A percentile compares a stretch with the other conserved stretches of the same genome.
Evolutionary conservation across 2,113 vertebrate species (phyloP).

Genomic region (Emydura subglobosa): DNA sequence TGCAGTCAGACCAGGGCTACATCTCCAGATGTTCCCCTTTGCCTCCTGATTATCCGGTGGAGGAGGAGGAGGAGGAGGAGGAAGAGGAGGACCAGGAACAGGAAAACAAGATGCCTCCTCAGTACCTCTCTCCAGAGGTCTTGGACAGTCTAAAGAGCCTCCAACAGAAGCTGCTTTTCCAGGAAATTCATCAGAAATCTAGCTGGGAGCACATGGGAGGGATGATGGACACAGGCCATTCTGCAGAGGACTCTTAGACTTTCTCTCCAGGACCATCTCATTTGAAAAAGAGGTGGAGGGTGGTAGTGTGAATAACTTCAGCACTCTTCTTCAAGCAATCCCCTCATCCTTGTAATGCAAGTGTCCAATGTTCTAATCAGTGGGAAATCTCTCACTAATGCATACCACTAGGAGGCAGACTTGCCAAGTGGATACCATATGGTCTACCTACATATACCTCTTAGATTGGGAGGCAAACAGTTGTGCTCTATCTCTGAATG

Average conservation of each 20-base stretch:
- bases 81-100: conserved; percentile 15
- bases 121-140: conserved; percentile 67
- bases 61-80: conserved; percentile 53
- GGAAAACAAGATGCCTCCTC: background rate
- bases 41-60: conserved; percentile 61
- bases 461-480: too few relatives aligned
- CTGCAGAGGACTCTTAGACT: conserved; percentile 23
- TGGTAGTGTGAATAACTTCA: background rate
- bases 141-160: conserved; percentile 81
- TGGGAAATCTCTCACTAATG: background rate
- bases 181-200: conserved; percentile 71
- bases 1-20: conserved; percentile 92
- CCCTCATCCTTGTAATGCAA: background rate
- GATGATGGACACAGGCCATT: background rate
- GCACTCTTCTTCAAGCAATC: background rate
- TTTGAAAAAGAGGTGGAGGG: background rate
- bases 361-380: background rate
- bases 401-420: background rate
- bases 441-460: background rate
- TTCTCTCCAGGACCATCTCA: background rate
- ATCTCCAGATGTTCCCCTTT: conserved; percentile 86
- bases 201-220: conserved; percentile 48
- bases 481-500: background rate
- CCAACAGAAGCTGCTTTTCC: conserved; percentile 83
- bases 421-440: background rate